Conservation (phyloP, 1,140 invertebrate species). For the Meteorus sp. region DNA sequence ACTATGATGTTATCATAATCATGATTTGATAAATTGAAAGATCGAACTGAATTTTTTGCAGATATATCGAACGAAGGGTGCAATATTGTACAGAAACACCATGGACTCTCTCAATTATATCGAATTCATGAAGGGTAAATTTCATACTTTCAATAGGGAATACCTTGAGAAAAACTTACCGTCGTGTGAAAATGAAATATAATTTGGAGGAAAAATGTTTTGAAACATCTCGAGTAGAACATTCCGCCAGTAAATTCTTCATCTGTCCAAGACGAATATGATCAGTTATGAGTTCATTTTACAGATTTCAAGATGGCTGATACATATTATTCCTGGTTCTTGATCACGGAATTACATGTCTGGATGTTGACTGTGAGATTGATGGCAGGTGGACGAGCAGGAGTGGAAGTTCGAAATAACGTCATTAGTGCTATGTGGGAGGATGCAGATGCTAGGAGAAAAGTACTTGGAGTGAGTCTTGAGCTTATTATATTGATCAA, state of each 20-base stretch:
- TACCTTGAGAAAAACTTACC: background rate
- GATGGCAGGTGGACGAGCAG: conserved; percentile 75
- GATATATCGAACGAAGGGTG: conserved; percentile 30
- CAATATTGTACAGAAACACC: conserved; percentile 32
- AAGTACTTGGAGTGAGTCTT: conserved; percentile 71
- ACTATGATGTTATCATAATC: background rate
- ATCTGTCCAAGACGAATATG: too few species aligned
- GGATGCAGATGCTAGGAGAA: conserved; percentile 72
- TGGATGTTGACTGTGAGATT: conserved; percentile 78
- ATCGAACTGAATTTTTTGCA: conserved; percentile 26
- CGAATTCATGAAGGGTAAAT: conserved; percentile 28
- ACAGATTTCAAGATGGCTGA: conserved; percentile 72
- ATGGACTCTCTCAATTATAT: conserved; percentile 35
- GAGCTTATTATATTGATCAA: too few species aligned
- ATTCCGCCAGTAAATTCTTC: too few species aligned
- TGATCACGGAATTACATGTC: conserved; percentile 80
- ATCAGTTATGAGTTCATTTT: too few species aligned
- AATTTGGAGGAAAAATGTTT: background rate
- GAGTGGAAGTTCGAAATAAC: conserved; percentile 70
- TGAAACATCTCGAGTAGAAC: too few species aligned
- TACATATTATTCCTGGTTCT: conserved; percentile 83
- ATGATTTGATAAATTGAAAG: background rate
- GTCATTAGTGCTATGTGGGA: conserved; percentile 80
- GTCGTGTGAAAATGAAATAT: background rate
- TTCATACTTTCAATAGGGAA: background rate